phyloP scores from a whole-genome alignment of 2,113 vertebrate genomes.

The Donacobius atricapilla region DNA sequence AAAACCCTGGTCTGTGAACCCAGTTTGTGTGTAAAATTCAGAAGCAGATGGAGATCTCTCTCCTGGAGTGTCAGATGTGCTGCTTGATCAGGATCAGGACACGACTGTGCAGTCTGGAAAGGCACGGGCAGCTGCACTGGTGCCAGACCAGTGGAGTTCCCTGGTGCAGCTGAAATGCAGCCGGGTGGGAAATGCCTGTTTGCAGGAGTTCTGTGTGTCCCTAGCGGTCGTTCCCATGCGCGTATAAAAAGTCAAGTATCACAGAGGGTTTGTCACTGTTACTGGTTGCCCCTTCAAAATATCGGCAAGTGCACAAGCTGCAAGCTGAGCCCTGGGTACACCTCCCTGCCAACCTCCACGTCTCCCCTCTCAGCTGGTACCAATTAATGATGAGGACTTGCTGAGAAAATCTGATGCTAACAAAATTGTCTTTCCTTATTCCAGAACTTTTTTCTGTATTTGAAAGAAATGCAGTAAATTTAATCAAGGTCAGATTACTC shows the following conservation, averaged over 20 bases:
- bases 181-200: background rate
- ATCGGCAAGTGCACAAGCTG: background rate
- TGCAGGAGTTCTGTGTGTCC: constrained; percentile 16
- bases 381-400: background rate
- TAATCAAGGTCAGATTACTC: background rate
- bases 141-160: background rate
- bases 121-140: background rate
- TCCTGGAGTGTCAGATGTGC: background rate
- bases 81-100: background rate
- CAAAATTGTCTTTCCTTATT: background rate
- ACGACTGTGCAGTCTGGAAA: background rate
- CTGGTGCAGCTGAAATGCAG: background rate
- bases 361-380: background rate
- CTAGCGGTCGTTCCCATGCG: fast-evolving
- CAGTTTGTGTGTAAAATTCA: background rate
- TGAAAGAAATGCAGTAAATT: background rate
- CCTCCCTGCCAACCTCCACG: background rate
- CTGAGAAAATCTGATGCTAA: background rate
- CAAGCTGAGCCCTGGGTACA: background rate
- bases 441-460: background rate
- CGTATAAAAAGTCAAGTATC: background rate
- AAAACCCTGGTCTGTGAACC: background rate
- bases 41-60: background rate
- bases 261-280: background rate
- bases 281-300: fast-evolving